Base-by-base conservation (phyloP, 2,113 vertebrate species). In the Hemibagrus wyckioides region DNA sequence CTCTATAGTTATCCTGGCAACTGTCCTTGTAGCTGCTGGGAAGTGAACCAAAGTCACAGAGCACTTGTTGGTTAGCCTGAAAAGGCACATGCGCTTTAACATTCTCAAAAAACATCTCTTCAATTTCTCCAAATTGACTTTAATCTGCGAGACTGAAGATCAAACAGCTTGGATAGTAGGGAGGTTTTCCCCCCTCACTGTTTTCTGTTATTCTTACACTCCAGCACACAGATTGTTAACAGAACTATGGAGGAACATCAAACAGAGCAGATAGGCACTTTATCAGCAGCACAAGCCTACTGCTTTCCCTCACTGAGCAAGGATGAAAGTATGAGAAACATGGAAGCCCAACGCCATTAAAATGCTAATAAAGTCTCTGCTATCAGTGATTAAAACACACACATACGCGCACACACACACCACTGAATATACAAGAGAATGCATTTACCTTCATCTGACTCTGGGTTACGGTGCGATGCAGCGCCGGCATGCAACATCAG, bases 401-500 rank as follows among this genome's bases (percentile, higher is more conserved):
- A 82, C 4, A 50, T 13, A n/a, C 79, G 48, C 52, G 75, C 25
- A 82, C 21, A 73, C 25, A 75, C 56, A 77, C 30, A 13, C 28
- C 28, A 73, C 54, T 59, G 67, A 83, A 59, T 33, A 81, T 33
- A 50, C 63, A 88, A 65, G 84, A 87, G 48, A n/a, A 56, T 80
- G 56, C 52, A 4, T 94, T 97, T 97, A 97, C 96, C 97, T 97
- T 97, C 95, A 0, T 96, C 93, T 87, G 93, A 91, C 93, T 97
- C 96, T 97, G 96, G 93, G 94, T 94, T 94, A 95, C 92, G 94
- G 85, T 80, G 52, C 21, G 93, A 92, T 93, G 92, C 39, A 93
- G 92, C 17, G 54, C 90, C 96, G 92, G 94, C 97, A 97, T 97
- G 96, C 97, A 97, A 93, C 96, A 96, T 97, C 96, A 97, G 93